Base-by-base conservation (phyloP, 2,113 vertebrate genomes). In the Hoplias malabaricus region DNA sequence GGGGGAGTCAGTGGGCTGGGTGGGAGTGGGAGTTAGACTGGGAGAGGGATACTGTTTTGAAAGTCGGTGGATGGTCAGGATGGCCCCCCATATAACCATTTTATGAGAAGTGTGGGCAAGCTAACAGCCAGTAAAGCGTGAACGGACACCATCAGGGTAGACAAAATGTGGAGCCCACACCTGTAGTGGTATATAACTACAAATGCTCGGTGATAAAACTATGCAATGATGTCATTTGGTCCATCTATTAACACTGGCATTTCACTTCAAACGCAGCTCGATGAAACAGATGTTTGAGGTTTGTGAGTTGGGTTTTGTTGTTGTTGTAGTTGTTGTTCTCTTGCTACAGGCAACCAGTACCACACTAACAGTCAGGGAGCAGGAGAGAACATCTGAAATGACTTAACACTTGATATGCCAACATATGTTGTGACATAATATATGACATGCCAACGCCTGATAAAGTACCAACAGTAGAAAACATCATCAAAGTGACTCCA, bases 251-350 rank as follows among this genome's bases (percentile, higher is more conserved):
- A 81, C 76, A 79, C 70, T 5, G 53, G 33, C 29, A 13, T 31
- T 62, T 0, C 12, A 67, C 79, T 40, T 81, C 79, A 84, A 84
- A 84, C 13, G n/a, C n/a, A n/a, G 31, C 61, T 25, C 8, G 19
- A 13, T 53, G 21, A 82, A 84, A 70, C 82, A 84, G 79, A 84
- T 84, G 82, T 79, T 66, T 71, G 33, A 81, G 65, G 50, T 75
- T 77, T 72, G 68, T 54, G 43, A 38, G 40, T 38, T 48, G 46
- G 76, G 56, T 63, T n/a, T 72, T 54, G 31, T 63, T 77, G 10
- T 16, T 77, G 61, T 61, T 81, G 43, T 54, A 56, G 59, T 75
- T 66, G 76, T 78, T 46, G 5, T 50, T 73, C 48, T 19, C 5
- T 63, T 65, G 62, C 54, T 63, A 54, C 9, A 76, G 77, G 77